Evolutionary conservation across 2,888 invertebrate species (phyloP), one percentile per base, ranked within the genome.

Genomic region (Microctonus hyperodae): DNA sequence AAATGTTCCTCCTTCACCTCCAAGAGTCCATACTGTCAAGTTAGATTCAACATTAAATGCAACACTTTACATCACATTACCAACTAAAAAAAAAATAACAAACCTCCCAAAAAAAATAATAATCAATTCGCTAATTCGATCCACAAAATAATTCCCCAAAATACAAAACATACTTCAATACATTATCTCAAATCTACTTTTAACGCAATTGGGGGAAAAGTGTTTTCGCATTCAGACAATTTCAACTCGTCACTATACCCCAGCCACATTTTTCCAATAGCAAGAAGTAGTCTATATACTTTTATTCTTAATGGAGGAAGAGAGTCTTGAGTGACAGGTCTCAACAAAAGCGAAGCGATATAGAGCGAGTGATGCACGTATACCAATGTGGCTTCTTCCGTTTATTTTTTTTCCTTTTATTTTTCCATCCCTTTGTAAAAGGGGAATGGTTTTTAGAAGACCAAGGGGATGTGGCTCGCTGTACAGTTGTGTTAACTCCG

Each of bases 401-500:
- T 23, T 44, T 57, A 50, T 48, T 60, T 50, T 60, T 11, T 33
- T 33, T 59, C 44, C 35, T 11, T 40, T 40, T 55, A 25, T 25
- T 35, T 37, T 16, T 55, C 16, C 55, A n/a, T 55, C 25, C 22
- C 11, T 23, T 11, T 51, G 44, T n/a, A n/a, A 44, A 44, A 59
- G 25, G 22, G 44, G 64, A 59, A 63, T 60, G 63, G 62, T 60
- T 56, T 67, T 63, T 56, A 44, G 60, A 37, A 37, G 11, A 11
- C 37, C 11, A 56, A 40, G 56, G 62, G 37, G 60, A 60, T n/a
- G n/a, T 55, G 50, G 61, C 59, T 70, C 72, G 69, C 67, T 44
- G 28, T 28, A 44, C 44, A 44, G 71, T 64, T 73, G 73, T 74
- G 77, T 74, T 78, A 78, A 76, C 75, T 73, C 77, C 73, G 71